These are phyloP conservation scores for Burhinus bistriatus DNA, from an alignment of 2,113 vertebrate species.

Conservation along the genomic window DNA sequence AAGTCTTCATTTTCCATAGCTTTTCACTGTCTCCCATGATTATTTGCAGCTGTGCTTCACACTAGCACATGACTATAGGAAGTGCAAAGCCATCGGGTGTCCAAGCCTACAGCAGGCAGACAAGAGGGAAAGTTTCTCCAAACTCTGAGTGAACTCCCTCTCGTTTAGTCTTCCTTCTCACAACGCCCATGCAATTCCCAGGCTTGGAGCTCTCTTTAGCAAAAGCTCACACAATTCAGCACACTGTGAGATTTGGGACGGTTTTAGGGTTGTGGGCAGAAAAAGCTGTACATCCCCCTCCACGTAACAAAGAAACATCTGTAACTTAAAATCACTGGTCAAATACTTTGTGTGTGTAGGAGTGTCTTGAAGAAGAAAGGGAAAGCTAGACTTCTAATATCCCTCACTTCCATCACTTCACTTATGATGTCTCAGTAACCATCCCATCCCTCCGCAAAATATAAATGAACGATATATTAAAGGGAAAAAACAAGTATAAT, in stretches of 20 bases:
- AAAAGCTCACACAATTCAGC: background rate
- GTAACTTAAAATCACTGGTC: slow-evolving; percentile 45
- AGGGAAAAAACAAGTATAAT: background rate
- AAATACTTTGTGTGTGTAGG: slow-evolving; percentile 39
- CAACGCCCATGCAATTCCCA: slow-evolving; percentile 61
- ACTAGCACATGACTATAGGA: background rate
- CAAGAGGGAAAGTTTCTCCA: slow-evolving; percentile 13
- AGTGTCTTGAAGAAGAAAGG: slow-evolving; percentile 8
- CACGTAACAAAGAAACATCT: slow-evolving; percentile 51
- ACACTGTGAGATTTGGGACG: slow-evolving; percentile 26
- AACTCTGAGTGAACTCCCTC: slow-evolving; percentile 33
- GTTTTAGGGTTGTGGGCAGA: slow-evolving; percentile 37
- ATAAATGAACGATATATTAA: slow-evolving; percentile 7
- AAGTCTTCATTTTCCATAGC: background rate
- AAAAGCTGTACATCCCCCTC: background rate
- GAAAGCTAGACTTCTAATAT: background rate
- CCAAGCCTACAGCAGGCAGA: background rate
- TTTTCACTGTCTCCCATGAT: background rate
- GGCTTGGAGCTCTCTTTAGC: background rate
- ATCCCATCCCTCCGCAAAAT: background rate
- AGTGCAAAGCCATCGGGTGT: background rate
- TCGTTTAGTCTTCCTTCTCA: background rate
- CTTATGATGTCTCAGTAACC: background rate
- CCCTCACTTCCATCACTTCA: background rate
- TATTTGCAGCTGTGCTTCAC: slow-evolving; percentile 41